phyloP scores from a whole-genome alignment of 2,888 invertebrate species.

The Tetragonula carbonaria region DNA sequence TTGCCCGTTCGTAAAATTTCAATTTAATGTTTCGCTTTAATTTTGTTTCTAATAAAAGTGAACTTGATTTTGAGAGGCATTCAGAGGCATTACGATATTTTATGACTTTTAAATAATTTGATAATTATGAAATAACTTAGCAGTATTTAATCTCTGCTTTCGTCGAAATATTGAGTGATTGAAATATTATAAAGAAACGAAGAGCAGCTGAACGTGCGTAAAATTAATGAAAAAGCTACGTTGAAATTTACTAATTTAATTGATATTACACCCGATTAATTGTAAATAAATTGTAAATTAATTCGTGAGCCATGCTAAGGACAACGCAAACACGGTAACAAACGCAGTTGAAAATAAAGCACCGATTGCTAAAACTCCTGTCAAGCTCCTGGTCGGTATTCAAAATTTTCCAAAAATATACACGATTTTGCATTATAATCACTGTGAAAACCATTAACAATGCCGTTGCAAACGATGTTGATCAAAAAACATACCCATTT shows the following conservation, averaged over 20 bases:
- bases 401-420: not conserved
- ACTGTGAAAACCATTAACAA: not conserved
- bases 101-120: no score
- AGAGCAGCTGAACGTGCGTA: no score
- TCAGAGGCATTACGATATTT: no score
- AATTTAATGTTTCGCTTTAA: no score
- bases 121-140: no score
- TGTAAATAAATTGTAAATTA: not conserved
- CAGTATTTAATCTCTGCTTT: no score
- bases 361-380: not conserved
- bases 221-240: no score
- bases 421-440: not conserved
- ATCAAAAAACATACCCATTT: not conserved
- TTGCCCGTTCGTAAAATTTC: no score
- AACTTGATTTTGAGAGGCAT: no score
- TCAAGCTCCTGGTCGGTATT: not conserved
- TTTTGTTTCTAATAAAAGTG: no score
- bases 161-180: no score
- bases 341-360: not conserved
- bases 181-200: no score
- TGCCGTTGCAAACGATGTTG: not conserved
- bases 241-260: not conserved
- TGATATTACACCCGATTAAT: not conserved
- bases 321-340: not conserved
- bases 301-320: not conserved